Conservation (phyloP, 2,113 vertebrate genomes). For the Gymnarchus niloticus region DNA sequence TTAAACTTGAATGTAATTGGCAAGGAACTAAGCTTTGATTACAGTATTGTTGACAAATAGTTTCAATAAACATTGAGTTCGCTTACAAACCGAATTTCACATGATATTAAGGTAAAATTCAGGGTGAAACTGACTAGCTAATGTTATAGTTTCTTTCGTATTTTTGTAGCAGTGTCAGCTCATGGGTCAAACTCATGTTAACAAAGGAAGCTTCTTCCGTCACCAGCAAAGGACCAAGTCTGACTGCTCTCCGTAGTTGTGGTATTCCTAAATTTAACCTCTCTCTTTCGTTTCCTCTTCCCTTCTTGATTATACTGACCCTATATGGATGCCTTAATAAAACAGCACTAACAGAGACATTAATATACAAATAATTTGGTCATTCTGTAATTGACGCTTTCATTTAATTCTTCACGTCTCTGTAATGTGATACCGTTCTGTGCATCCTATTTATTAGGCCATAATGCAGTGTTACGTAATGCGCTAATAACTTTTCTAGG, state of each 20-base stretch:
- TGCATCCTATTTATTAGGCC: neutral
- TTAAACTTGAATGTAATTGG: neutral
- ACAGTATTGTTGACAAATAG: neutral
- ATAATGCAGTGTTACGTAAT: neutral
- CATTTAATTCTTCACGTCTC: neutral
- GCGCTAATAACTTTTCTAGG: neutral
- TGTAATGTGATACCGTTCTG: neutral
- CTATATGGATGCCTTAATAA: neutral
- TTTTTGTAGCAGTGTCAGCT: neutral
- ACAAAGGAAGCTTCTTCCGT: too few relatives aligned
- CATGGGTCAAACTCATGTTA: neutral
- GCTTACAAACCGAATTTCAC: neutral
- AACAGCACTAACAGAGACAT: neutral
- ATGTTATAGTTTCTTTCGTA: neutral
- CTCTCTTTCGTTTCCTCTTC: neutral
- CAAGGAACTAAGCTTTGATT: neutral
- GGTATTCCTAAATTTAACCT: neutral
- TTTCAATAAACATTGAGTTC: neutral
- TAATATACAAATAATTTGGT: neutral
- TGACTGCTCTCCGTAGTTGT: too few relatives aligned
- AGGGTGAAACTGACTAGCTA: neutral
- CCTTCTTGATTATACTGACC: neutral
- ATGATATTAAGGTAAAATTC: neutral
- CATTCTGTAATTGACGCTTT: neutral
- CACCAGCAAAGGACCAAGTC: too few relatives aligned